Evolutionary conservation across 2,888 invertebrate genomes (phyloP).

Genomic region (Scrobipalpa atriplicella): DNA sequence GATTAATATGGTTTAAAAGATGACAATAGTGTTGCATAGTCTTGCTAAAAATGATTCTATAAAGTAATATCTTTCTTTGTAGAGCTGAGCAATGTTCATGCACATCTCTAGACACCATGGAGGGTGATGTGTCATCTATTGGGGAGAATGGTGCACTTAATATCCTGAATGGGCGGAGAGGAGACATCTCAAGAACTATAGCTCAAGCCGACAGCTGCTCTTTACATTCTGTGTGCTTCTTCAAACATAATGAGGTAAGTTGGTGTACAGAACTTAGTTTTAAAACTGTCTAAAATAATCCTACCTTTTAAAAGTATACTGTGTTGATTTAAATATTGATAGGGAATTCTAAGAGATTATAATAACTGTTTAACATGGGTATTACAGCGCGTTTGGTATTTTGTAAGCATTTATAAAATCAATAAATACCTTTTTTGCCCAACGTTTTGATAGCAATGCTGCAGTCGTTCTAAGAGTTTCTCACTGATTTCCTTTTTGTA

Average conservation of each 20-base stretch:
- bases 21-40: neutral
- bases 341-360: no score
- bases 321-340: no score
- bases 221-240: constrained; percentile 88
- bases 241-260: constrained; percentile 84
- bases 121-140: constrained; percentile 90
- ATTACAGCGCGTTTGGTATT: no score
- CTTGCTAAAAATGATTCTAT: neutral
- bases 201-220: constrained; percentile 92
- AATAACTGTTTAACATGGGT: no score
- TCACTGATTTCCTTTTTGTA: no score
- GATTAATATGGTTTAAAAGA: no score
- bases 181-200: constrained; percentile 71
- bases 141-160: constrained; percentile 92
- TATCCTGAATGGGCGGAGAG: constrained; percentile 72
- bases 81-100: constrained; percentile 84
- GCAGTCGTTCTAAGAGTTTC: no score
- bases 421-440: no score
- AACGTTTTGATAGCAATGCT: no score
- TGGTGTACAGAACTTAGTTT: no score
- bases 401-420: no score
- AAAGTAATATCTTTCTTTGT: neutral
- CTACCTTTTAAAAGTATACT: no score
- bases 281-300: neutral
- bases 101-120: constrained; percentile 88